These are phyloP conservation scores for Lagenorhynchus albirostris DNA, from an alignment of 2,113 vertebrate species.

Conservation along the genomic window DNA sequence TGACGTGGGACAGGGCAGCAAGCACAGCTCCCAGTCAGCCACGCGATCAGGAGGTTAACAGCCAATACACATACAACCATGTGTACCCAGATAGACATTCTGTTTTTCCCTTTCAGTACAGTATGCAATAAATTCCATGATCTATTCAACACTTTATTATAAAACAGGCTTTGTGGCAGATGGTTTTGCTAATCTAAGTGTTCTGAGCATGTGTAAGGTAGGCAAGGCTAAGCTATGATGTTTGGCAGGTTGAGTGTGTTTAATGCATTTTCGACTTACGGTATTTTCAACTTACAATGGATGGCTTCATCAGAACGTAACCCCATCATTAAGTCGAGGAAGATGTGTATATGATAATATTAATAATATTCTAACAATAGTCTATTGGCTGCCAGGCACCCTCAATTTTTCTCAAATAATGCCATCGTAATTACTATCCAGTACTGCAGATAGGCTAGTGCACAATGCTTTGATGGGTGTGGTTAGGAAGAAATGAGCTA, in stretches of 20 bases:
- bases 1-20: not conserved
- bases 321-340: not conserved
- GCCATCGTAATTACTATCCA: not conserved
- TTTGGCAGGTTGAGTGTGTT: not conserved
- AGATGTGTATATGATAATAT: not conserved
- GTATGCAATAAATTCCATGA: not conserved
- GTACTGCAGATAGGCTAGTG: not conserved
- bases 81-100: not conserved
- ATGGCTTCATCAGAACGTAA: not conserved
- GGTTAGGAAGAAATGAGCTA: not conserved
- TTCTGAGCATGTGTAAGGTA: not conserved
- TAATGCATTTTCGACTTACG: not conserved
- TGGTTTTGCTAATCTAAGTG: not conserved
- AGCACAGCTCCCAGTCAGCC: not conserved
- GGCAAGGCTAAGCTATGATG: not conserved
- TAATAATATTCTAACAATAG: not conserved
- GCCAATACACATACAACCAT: not conserved
- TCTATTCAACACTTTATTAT: too few relatives aligned
- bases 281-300: not conserved
- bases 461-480: not conserved
- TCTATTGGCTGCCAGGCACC: not conserved
- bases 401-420: slow-evolving; percentile 25
- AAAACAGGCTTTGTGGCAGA: not conserved
- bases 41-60: not conserved
- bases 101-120: too few relatives aligned